phyloP scores from a whole-genome alignment of 2,888 invertebrate species.

The Drosophila mercatorum region DNA sequence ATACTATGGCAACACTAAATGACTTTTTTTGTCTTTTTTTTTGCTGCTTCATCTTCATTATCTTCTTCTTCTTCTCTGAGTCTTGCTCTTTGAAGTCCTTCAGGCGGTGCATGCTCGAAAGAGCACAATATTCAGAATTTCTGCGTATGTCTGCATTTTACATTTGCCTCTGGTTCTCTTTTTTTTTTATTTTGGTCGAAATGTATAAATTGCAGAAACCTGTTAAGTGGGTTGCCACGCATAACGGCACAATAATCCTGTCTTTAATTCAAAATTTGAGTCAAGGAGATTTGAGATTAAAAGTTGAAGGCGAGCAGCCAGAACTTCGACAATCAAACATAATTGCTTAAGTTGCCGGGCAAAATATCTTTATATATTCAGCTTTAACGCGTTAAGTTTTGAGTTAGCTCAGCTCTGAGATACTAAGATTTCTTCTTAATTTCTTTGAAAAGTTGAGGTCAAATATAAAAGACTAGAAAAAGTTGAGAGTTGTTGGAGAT shows the following conservation, averaged over 20 bases:
- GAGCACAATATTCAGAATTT: not conserved
- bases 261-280: not conserved
- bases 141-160: conserved; percentile 22
- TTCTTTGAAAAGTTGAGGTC: not conserved
- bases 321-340: conserved; percentile 8
- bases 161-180: conserved; percentile 13
- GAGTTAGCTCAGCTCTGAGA: not conserved
- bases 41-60: no score
- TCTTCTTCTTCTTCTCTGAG: not conserved
- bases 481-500: no score
- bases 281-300: conserved; percentile 2
- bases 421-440: not conserved
- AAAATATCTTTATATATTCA: not conserved
- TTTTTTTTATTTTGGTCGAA: not conserved
- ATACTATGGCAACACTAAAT: conserved; percentile 44
- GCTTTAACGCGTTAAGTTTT: not conserved
- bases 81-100: conserved; percentile 1
- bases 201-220: conserved; percentile 26
- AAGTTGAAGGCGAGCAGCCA: not conserved
- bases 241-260: not conserved
- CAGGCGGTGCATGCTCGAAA: conserved; percentile 1
- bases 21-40: not conserved
- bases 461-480: not conserved
- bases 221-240: conserved; percentile 22
- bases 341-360: not conserved